phyloP scores from a whole-genome alignment of 2,797 vertebrate genomes.

The Pelobates cultripes region DNA sequence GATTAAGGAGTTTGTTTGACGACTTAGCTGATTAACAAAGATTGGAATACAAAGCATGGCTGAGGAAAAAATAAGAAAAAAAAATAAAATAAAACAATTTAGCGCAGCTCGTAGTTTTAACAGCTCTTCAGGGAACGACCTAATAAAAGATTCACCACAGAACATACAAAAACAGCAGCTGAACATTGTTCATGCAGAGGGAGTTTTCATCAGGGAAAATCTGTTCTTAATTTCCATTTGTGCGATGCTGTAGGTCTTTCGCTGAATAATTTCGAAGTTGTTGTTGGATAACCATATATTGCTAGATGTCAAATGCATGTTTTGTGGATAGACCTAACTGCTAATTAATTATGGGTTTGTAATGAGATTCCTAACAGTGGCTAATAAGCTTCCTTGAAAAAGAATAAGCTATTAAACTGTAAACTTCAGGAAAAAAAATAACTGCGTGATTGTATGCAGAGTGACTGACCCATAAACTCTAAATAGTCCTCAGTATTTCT shows the following conservation, averaged over 20 bases:
- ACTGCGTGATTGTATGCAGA: background rate
- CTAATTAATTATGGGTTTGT: background rate
- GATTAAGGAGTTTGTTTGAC: slow-evolving; percentile 68
- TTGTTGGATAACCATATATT: background rate
- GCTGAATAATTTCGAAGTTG: slow-evolving; percentile 28
- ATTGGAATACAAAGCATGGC: slow-evolving; percentile 68
- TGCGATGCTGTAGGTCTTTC: slow-evolving; percentile 67
- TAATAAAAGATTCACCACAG: slow-evolving; percentile 73
- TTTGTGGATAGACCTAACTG: background rate
- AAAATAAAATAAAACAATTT: slow-evolving; percentile 48
- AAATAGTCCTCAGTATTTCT: slow-evolving; percentile 58
- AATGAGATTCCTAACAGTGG: background rate
- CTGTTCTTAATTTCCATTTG: slow-evolving; percentile 70
- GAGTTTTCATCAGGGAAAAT: slow-evolving; percentile 64
- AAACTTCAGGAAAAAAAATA: background rate
- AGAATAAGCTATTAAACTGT: background rate
- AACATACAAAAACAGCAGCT: slow-evolving; percentile 65
- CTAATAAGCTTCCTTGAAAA: background rate
- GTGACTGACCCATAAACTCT: slow-evolving; percentile 9
- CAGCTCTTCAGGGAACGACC: slow-evolving; percentile 72
- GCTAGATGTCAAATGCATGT: too few relatives aligned
- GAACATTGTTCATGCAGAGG: slow-evolving; percentile 63
- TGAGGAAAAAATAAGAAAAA: slow-evolving; percentile 54
- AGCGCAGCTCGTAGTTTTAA: slow-evolving; percentile 69
- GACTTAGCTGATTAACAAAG: slow-evolving; percentile 72